These are phyloP conservation scores for Oreochromis niloticus DNA, from an alignment of 2,113 vertebrate genomes.

Conservation along the genomic window DNA sequence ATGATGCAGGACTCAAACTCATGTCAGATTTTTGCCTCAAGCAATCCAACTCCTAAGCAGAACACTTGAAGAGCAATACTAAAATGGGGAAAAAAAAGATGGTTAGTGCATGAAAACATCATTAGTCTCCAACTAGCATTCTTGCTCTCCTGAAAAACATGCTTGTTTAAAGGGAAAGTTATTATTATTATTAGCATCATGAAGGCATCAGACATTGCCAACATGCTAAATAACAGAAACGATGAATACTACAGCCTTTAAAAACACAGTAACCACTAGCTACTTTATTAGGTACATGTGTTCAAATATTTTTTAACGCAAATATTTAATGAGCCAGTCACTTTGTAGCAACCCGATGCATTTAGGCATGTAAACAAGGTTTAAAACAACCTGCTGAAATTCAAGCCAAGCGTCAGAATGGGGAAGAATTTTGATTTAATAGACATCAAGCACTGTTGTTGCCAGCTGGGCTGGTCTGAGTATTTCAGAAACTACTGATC, in stretches of 20 bases:
- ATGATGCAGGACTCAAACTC: conserved; percentile 62
- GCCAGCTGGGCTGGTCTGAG: neutral
- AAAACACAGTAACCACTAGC: neutral
- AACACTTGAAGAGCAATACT: conserved; percentile 2
- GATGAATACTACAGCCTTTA: neutral
- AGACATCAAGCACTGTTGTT: neutral
- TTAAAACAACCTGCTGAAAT: neutral
- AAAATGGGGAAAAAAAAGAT: neutral
- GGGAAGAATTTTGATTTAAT: neutral
- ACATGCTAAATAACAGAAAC: neutral
- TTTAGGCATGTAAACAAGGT: neutral
- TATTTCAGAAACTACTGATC: neutral
- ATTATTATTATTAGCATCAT: neutral
- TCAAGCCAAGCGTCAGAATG: neutral
- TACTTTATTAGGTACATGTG: neutral
- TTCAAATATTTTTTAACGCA: neutral
- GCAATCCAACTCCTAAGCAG: conserved; percentile 39
- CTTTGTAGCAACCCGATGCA: neutral
- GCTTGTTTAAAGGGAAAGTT: neutral
- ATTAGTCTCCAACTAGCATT: neutral
- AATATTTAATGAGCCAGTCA: neutral
- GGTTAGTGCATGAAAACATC: conserved; percentile 6
- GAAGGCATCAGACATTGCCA: neutral
- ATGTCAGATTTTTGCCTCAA: conserved; percentile 51
- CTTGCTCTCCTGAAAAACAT: neutral